Percentiles rank a stretch among this genome's conserved stretches.
Evolutionary conservation across 2,113 vertebrate genomes (phyloP).

Genomic region (Bagarius yarrelli): DNA sequence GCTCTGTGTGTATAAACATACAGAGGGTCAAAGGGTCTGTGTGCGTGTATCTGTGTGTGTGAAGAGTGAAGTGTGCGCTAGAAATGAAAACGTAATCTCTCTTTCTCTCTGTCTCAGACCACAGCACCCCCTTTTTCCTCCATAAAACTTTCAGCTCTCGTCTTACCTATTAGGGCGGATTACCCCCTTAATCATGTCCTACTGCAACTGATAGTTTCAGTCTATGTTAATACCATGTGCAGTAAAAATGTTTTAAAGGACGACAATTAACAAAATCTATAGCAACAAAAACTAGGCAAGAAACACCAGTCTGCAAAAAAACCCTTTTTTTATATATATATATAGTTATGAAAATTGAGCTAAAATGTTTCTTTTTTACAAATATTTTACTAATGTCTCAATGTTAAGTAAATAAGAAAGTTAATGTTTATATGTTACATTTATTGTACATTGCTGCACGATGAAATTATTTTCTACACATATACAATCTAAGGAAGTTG

Average conservation of each 20-base stretch:
- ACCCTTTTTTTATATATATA: too few relatives aligned
- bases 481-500: too few relatives aligned
- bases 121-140: slow-evolving; percentile 9
- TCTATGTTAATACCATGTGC: not conserved
- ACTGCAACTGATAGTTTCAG: slow-evolving; percentile 14
- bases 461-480: too few relatives aligned
- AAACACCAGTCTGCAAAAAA: not conserved
- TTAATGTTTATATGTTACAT: too few relatives aligned
- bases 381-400: too few relatives aligned
- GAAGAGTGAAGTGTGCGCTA: slow-evolving; percentile 33
- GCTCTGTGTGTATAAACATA: slow-evolving; percentile 60
- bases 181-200: slow-evolving; percentile 31
- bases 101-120: slow-evolving; percentile 54
- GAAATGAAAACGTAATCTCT: slow-evolving; percentile 63
- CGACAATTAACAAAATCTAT: slow-evolving; percentile 3
- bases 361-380: not conserved
- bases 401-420: too few relatives aligned
- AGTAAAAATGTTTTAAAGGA: not conserved
- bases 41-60: slow-evolving; percentile 43
- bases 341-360: not conserved
- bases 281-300: not conserved
- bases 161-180: slow-evolving; percentile 41
- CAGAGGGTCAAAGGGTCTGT: slow-evolving; percentile 63
- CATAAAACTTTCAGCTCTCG: slow-evolving; percentile 23
- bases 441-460: too few relatives aligned